A percentile compares a stretch with the other conserved stretches of the same genome.
Evolutionary conservation across 2,797 vertebrate genomes (phyloP).

Genomic region (Muscicapa comitata): DNA sequence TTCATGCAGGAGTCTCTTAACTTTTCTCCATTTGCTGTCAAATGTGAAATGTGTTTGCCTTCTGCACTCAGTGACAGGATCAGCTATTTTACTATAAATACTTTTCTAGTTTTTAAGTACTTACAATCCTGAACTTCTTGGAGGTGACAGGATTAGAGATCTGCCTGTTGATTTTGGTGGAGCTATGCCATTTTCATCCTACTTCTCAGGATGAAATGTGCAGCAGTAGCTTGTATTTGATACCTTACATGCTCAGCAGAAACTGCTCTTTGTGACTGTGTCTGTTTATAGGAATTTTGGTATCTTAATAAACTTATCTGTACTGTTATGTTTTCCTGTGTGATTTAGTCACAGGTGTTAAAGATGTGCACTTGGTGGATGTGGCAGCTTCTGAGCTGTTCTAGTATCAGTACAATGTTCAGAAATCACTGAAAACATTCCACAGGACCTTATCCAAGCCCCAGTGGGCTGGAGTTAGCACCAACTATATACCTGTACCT

Average conservation of each 20-base stretch:
- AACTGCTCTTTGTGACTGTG: not conserved
- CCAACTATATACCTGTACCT: rapidly evolving
- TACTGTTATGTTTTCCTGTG: not conserved
- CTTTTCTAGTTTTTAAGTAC: not conserved
- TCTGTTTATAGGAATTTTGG: not conserved
- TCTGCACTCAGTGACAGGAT: not conserved
- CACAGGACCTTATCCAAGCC: not conserved
- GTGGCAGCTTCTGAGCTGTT: not conserved
- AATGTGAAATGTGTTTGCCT: not conserved
- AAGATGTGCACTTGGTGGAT: not conserved
- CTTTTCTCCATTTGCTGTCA: not conserved
- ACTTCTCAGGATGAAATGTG: not conserved
- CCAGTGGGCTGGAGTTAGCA: not conserved
- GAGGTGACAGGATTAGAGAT: not conserved
- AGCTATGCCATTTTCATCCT: not conserved
- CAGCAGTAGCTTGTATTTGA: not conserved
- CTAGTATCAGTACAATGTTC: not conserved
- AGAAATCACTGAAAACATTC: not conserved
- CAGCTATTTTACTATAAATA: not conserved
- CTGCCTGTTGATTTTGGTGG: not conserved
- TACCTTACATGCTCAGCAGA: not conserved
- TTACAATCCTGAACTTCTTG: not conserved
- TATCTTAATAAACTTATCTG: conserved; percentile 18
- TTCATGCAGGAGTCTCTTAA: not conserved
- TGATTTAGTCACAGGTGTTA: not conserved